Base-by-base conservation (phyloP, 1,140 invertebrate species). In the Portunus trituberculatus region DNA sequence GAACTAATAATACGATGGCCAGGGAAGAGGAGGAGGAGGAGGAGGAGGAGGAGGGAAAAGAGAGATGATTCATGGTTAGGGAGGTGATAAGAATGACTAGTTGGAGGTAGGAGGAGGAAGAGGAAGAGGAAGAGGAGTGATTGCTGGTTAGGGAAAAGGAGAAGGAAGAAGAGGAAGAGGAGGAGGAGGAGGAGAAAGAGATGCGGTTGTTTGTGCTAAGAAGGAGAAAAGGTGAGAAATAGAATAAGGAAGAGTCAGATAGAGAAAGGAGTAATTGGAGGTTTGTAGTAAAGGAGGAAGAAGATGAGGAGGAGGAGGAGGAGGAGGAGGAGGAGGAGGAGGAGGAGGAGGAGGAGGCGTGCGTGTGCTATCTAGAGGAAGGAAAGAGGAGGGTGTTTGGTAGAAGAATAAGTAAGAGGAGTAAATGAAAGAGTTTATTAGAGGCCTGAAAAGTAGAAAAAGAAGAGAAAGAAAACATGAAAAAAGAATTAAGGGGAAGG, bases 81-180 rank as follows among this genome's bases (percentile, higher is more conserved):
- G 3, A 4, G 32, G 28, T 89, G 87, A 89, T 45, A 32, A 46
- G 32, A 89, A 45, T 32, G 25, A 32, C 6, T 32, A 45, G 87
- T 32, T 32, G 87, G 6, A 31, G 31, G 87, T 45, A 31, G 87
- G 6, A 31, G 31, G 87, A 89, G 87, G 4, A 46, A 89, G 87
- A 92, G 52, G 76, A 32, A 92, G 52, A 92, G 52, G 76, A 32
- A 92, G 52, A 92, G 52, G 83, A 39, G 48, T 76, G 31, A 31
- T 67, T 12, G 25, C 16, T 7, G 48, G 45, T 52, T 52, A 25
- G 52, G 90, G 28, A 31, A 67, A 48, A 67, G 48, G 4, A 32
- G 59, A 25, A 12, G n/a, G 46, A 2, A n/a, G 7, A 31, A 52
- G 45, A 2, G 90, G 48, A 16, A 52, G n/a, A 7, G 32, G 48